Base-by-base conservation (phyloP, 2,797 vertebrate species). In the Momotus momota region DNA sequence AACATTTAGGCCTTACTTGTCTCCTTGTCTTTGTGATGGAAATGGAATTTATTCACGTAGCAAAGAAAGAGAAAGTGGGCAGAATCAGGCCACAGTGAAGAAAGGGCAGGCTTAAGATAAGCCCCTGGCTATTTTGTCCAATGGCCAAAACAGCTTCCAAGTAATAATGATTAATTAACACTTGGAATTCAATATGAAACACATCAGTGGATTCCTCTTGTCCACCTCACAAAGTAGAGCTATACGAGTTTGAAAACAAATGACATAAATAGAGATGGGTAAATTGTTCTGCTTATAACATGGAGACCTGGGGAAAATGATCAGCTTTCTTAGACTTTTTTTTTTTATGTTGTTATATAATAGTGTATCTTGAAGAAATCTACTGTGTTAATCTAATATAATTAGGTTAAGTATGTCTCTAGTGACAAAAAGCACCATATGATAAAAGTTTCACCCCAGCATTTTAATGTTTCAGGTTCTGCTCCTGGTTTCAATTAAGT, bases 391-490 rank as follows among this genome's bases (percentile, higher is more conserved):
- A 94, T 97, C 89, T 92, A 95, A 89, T 94, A 69, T 96, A 97
- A 97, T 97, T 97, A 97, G 97, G 95, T 97, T 97, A 97, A 94
- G 73, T 88, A 79, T 71, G 91, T 97, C 96, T 96, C 96, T 92
- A 52, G 94, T 95, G 96, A 92, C 94, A 93, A 90, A 92, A 43
- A 93, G 84, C 23, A 2, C 85, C 60, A 35, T 93, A 90, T 54
- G 81, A 92, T 91, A 65, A 75, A 94, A 77, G 55, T 94, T 96
- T 95, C 80, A 94, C 77, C 72, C 78, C 88, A 87, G 90, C 79
- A 91, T 95, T 96, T 96, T 95, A 97, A 90, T 88, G 93, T 87
- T 94, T 96, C 48, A 31, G 45, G 57, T 95, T 94, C 74, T 95
- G 43, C 69, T 96, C 62, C n/a, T 96, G 88, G 61, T 96, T 94